Conservation (phyloP, 2,113 vertebrate genomes). For the Pandion haliaetus region DNA sequence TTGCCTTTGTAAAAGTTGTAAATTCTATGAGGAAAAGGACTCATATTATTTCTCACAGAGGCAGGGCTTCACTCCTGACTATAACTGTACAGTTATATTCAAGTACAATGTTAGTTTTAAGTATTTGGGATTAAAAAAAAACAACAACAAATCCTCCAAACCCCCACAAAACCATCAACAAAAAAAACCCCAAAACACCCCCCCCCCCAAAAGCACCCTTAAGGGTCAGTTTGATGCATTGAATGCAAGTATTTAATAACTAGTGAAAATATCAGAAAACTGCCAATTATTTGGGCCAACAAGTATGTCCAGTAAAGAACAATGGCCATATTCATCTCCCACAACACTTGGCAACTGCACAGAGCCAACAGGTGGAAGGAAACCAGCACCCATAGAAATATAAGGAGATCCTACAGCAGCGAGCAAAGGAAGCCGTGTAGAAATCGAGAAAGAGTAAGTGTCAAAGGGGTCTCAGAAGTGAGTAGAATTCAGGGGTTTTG, state of each 20-base stretch:
- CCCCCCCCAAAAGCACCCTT: neutral
- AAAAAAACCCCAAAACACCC: neutral
- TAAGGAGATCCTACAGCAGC: neutral
- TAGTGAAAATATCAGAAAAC: neutral
- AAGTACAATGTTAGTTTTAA: neutral
- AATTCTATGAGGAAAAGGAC: neutral
- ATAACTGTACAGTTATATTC: neutral
- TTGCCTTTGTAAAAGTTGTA: neutral
- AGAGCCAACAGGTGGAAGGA: neutral
- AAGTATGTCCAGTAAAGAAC: neutral
- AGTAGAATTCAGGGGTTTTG: neutral
- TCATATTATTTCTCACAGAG: neutral
- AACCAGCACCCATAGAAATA: neutral
- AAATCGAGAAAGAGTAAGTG: neutral
- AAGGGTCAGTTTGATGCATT: neutral
- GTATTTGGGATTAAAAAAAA: neutral
- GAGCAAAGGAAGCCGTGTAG: neutral
- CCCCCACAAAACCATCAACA: neutral
- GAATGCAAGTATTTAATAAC: neutral
- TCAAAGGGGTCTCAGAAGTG: neutral
- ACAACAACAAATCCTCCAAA: neutral
- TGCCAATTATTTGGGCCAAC: neutral
- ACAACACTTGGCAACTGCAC: neutral
- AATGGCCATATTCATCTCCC: neutral
- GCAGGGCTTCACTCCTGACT: neutral